Evolutionary conservation across 2,888 invertebrate genomes (phyloP), one percentile per base, ranked within the genome.

Genomic region (Salticus scenicus): DNA sequence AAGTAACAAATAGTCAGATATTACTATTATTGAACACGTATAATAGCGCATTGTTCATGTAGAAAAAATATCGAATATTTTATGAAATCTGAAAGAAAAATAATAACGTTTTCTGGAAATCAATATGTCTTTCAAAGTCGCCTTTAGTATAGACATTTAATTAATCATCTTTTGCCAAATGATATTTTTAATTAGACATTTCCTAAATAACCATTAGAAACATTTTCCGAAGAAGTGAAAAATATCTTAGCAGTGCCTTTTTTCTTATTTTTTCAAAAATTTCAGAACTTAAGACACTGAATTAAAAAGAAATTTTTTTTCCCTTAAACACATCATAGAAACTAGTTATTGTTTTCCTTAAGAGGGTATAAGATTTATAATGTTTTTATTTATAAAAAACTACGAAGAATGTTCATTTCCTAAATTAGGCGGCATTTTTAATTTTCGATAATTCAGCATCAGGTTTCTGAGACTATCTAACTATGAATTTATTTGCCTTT

Each of bases 251-350:
- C 67, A 72, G 30, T 28, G 57, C 57, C n/a, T n/a, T n/a, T n/a
- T n/a, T n/a, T n/a, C n/a, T n/a, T n/a, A 73, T 73, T 77, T 84
- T 84, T 84, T 84, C 83, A 84, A 73, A 77, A 84, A 33, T 73
- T 63, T 42, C 17, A 27, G 42, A 81, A 84, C 42, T 77, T 73
- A 67, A 66, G 57, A 57, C 72, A 20, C n/a, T 28, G 28, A 66
- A 37, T 33, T 37, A 74, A 72, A 64, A 47, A 27, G 20, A 20
- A 64, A 73, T 64, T 67, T 76, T 42, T 83, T 83, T 30, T 8
- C 63, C 24, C n/a, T 17, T 66, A 17, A 30, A 30, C 47, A 41
- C 47, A 20, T 51, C 30, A 37, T 27, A 33, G 24, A 1, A 24
- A 20, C 5, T 20, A 57, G 66, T 41, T 76, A 63, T 37, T 63